Percentiles rank a stretch among this genome's conserved stretches.
These are phyloP conservation scores for Heliconius aoede DNA, from an alignment of 2,888 invertebrate species.

Conservation along the genomic window DNA sequence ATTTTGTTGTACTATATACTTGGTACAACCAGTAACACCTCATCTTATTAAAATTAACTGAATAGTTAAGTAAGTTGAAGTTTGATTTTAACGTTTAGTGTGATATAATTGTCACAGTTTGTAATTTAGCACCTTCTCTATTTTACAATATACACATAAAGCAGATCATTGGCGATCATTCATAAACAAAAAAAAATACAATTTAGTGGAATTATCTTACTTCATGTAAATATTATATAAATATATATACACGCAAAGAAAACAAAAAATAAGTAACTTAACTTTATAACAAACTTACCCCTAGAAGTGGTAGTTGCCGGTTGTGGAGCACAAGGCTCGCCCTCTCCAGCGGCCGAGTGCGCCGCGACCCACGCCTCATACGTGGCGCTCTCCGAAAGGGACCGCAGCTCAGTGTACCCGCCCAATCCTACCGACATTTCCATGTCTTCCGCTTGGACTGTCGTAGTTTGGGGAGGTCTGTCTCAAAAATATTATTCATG, in stretches of 20 bases:
- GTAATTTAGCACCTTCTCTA: not conserved
- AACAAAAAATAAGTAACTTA: too few species aligned
- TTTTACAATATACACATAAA: not conserved
- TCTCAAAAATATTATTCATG: slow-evolving; percentile 59
- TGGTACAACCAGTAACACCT: too few species aligned
- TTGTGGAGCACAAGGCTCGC: slow-evolving; percentile 89
- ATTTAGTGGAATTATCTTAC: too few species aligned
- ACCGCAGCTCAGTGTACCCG: slow-evolving; percentile 86
- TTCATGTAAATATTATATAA: too few species aligned
- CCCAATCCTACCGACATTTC: slow-evolving; percentile 73
- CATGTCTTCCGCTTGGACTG: slow-evolving; percentile 72
- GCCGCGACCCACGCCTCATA: slow-evolving; percentile 96
- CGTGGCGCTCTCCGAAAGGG: slow-evolving; percentile 88
- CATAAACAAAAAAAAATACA: too few species aligned
- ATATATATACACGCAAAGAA: not conserved
- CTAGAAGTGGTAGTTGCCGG: slow-evolving; percentile 89
- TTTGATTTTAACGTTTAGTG: too few species aligned
- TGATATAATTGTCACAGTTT: too few species aligned
- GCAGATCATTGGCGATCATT: too few species aligned
- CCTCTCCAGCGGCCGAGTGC: slow-evolving; percentile 91
- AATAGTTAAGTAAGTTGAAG: too few species aligned
- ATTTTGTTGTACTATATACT: too few species aligned
- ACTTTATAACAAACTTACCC: too few species aligned
- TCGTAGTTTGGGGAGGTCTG: slow-evolving; percentile 75
- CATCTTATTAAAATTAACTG: too few species aligned